A percentile compares a stretch with the other conserved stretches of the same genome.
Conservation (phyloP, 1,140 invertebrate genomes). For the Anastatus disparis region DNA sequence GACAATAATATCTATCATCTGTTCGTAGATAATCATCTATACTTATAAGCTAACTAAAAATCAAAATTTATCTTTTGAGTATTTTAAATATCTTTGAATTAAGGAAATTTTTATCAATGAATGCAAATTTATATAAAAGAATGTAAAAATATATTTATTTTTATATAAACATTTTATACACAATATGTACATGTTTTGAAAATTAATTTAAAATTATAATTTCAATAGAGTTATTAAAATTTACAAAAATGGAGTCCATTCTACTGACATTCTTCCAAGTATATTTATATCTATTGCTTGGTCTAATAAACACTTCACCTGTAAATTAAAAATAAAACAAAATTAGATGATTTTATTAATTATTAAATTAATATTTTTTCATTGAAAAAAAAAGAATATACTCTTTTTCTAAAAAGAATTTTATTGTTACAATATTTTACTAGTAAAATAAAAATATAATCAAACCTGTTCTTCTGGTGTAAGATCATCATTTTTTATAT, state of each 20-base stretch:
- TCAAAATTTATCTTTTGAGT: too few relatives aligned
- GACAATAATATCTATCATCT: neutral
- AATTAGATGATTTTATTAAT: neutral
- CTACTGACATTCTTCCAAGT: slow-evolving; percentile 53
- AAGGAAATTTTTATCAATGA: too few relatives aligned
- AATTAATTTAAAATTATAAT: too few relatives aligned
- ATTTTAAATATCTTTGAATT: too few relatives aligned
- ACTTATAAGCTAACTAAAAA: too few relatives aligned
- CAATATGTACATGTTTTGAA: too few relatives aligned
- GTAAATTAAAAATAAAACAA: slow-evolving; percentile 24
- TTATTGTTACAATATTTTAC: neutral
- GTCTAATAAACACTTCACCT: slow-evolving; percentile 61
- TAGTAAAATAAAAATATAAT: neutral
- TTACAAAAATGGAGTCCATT: slow-evolving; percentile 48
- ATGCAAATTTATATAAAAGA: too few relatives aligned
- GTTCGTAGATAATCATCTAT: too few relatives aligned
- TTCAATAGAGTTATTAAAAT: too few relatives aligned
- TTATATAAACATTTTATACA: too few relatives aligned
- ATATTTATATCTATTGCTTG: slow-evolving; percentile 63
- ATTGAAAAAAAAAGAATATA: neutral
- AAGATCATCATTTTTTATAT: slow-evolving; percentile 55
- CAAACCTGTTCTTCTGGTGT: slow-evolving; percentile 63
- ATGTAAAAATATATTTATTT: too few relatives aligned
- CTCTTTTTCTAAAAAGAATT: neutral
- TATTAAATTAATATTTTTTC: neutral